phyloP scores from a whole-genome alignment of 30 jellyfish, hydroid and myxozoan genomes.

The Aurelia sp. region DNA sequence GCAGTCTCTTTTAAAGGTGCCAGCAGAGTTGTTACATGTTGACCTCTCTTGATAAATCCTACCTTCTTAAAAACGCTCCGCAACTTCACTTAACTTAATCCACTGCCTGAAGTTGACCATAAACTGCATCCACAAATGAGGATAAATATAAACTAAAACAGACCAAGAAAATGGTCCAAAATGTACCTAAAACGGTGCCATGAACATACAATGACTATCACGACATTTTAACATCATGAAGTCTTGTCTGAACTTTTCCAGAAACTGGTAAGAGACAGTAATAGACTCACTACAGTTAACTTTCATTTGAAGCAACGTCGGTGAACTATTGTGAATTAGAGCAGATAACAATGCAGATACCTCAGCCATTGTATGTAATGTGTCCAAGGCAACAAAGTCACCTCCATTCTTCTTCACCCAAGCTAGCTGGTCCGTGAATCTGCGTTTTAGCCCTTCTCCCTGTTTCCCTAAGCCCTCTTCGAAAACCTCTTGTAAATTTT shows the following conservation, averaged over 20 bases:
- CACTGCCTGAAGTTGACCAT: too few relatives aligned
- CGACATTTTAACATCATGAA: conserved; percentile 73
- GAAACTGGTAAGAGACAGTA: conserved; percentile 62
- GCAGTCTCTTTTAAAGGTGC: too few relatives aligned
- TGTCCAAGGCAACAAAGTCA: conserved; percentile 75
- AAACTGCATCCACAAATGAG: too few relatives aligned
- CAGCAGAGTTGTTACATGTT: too few relatives aligned
- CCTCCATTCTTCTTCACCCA: conserved; percentile 68
- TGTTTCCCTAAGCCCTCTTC: conserved; percentile 1
- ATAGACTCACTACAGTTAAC: conserved; percentile 51
- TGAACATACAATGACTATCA: conserved; percentile 51
- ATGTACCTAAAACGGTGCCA: conserved; percentile 69
- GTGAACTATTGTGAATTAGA: conserved; percentile 26
- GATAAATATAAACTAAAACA: neutral
- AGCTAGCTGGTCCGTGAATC: conserved; percentile 47
- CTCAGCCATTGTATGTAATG: conserved; percentile 40
- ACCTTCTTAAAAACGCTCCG: too few relatives aligned
- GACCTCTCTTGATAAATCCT: too few relatives aligned
- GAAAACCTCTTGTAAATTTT: conserved; percentile 14
- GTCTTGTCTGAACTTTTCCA: conserved; percentile 64
- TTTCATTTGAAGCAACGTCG: conserved; percentile 52
- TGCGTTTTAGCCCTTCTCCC: neutral
- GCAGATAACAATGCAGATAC: conserved; percentile 55
- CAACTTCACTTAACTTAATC: too few relatives aligned
- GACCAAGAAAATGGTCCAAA: too few relatives aligned